Evolutionary conservation across 92 coral and sea anemone genomes (phyloP).

Genomic region (Paramuricea clavata): DNA sequence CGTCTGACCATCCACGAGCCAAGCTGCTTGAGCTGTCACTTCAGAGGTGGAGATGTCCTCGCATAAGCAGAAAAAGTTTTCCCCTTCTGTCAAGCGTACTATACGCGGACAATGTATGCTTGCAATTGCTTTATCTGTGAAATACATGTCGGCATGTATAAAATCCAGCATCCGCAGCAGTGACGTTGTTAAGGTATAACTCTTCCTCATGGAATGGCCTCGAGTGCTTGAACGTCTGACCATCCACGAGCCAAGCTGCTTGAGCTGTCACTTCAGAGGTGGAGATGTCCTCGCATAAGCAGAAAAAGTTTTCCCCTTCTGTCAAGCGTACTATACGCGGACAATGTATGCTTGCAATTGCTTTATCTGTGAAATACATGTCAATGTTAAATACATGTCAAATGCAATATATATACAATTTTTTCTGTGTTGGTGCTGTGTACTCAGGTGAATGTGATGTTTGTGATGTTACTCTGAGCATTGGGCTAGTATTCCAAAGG

Average conservation of each 20-base stretch:
- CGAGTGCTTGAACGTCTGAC: not conserved
- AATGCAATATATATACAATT: no score
- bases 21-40: not conserved
- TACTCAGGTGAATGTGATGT: no score
- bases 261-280: not conserved
- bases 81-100: not conserved
- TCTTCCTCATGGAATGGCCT: not conserved
- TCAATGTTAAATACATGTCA: no score
- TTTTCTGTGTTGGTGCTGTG: no score
- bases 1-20: not conserved
- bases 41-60: not conserved
- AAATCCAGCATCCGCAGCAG: not conserved
- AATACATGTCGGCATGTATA: constrained; percentile 12
- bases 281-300: not conserved
- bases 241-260: not conserved
- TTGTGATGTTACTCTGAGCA: no score
- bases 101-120: not conserved
- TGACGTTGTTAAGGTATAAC: not conserved
- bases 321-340: not conserved
- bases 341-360: not conserved
- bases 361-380: constrained; percentile 16
- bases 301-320: not conserved
- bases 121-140: constrained; percentile 15
- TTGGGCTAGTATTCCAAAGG: no score
- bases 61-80: constrained; percentile 1